Evolutionary conservation across 2,113 vertebrate genomes (phyloP).

Genomic region (Ctenomys sociabilis): DNA sequence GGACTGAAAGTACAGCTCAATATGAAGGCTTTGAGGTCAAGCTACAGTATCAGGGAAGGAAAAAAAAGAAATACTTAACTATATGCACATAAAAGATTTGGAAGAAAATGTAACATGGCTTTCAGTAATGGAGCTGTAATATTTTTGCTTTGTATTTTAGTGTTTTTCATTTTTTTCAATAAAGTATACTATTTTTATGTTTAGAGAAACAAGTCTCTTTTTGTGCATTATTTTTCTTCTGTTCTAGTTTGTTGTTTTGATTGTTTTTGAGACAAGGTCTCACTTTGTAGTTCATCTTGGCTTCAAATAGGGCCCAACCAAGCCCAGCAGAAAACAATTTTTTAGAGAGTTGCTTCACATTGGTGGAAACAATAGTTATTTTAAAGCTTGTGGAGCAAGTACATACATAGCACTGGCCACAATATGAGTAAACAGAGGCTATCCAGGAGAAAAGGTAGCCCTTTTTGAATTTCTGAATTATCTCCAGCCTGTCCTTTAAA

Average conservation of each 20-base stretch:
- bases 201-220: constrained; percentile 18
- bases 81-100: background rate
- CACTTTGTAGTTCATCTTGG: background rate
- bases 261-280: background rate
- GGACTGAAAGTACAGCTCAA: background rate
- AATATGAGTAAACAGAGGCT: constrained; percentile 33
- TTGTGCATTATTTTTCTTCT: background rate
- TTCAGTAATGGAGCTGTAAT: background rate
- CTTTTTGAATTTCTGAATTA: constrained; percentile 56
- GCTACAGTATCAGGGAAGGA: background rate
- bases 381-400: constrained; percentile 5
- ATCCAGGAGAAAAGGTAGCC: background rate
- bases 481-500: constrained; percentile 67
- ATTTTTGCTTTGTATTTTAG: constrained; percentile 30
- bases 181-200: constrained; percentile 26
- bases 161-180: background rate
- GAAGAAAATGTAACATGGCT: constrained; percentile 25
- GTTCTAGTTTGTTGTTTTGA: background rate
- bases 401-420: constrained; percentile 9
- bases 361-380: background rate
- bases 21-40: background rate
- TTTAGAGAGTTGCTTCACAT: constrained; percentile 29
- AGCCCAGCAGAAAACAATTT: background rate
- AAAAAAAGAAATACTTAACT: background rate
- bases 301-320: background rate